These are phyloP conservation scores for Selene dorsalis DNA, from an alignment of 2,797 vertebrate species.

Conservation along the genomic window DNA sequence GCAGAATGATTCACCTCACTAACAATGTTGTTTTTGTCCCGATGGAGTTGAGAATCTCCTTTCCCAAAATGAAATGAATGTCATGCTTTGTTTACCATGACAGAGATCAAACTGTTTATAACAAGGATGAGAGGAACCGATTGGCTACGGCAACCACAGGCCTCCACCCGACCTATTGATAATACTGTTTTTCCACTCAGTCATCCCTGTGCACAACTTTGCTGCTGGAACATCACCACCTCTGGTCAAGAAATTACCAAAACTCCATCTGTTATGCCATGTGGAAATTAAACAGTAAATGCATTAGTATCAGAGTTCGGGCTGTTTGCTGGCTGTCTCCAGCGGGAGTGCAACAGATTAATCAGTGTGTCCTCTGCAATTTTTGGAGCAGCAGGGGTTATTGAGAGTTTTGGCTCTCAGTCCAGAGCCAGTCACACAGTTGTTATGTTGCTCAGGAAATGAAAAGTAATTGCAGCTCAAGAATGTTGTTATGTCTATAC, in stretches of 20 bases:
- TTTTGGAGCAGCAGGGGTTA: slow-evolving; percentile 61
- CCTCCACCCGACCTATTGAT: slow-evolving; percentile 26
- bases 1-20: not conserved
- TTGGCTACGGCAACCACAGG: slow-evolving; percentile 15
- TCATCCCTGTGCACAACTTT: slow-evolving; percentile 15
- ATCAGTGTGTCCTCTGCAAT: slow-evolving; percentile 66
- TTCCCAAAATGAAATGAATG: slow-evolving; percentile 44
- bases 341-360: slow-evolving; percentile 58
- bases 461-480: slow-evolving; percentile 37
- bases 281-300: slow-evolving; percentile 46
- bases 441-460: slow-evolving; percentile 40
- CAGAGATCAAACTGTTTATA: slow-evolving; percentile 39
- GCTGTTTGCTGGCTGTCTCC: slow-evolving; percentile 49
- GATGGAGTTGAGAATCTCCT: slow-evolving; percentile 22
- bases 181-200: slow-evolving; percentile 13
- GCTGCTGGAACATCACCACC: slow-evolving; percentile 34
- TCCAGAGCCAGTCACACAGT: slow-evolving; percentile 48
- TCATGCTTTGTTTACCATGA: slow-evolving; percentile 44
- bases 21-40: slow-evolving; percentile 34
- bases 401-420: slow-evolving; percentile 43
- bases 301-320: slow-evolving; percentile 44
- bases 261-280: slow-evolving; percentile 43
- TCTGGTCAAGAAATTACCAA: slow-evolving; percentile 53
- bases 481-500: slow-evolving; percentile 23
- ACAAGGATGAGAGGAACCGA: slow-evolving; percentile 37